These are phyloP conservation scores for Tachycineta bicolor DNA, from an alignment of 2,113 vertebrate genomes.

Conservation along the genomic window DNA sequence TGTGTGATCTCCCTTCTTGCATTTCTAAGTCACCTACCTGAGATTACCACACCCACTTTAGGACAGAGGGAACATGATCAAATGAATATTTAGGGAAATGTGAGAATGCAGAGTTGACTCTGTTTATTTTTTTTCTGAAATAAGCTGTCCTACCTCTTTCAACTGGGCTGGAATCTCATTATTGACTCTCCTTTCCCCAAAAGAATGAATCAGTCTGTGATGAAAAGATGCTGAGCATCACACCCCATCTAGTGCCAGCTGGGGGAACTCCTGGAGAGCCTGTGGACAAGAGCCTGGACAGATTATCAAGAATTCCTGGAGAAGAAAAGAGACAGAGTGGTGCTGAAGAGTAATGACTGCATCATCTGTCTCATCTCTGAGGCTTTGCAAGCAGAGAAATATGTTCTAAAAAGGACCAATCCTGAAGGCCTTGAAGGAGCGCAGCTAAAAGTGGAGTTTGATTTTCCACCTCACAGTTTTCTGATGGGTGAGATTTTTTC, in stretches of 20 bases:
- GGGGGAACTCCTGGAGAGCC: neutral
- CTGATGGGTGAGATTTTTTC: neutral
- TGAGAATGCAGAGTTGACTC: neutral
- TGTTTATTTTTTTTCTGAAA: neutral
- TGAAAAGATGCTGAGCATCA: neutral
- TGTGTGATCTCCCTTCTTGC: neutral
- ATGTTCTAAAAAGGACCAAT: neutral
- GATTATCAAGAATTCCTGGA: neutral
- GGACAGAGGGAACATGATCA: neutral
- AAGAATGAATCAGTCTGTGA: neutral
- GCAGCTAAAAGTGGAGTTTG: neutral
- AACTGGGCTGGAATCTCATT: neutral
- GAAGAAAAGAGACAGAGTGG: neutral
- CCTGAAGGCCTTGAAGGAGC: neutral
- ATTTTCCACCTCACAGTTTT: neutral
- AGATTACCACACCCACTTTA: neutral
- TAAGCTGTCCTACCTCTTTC: neutral
- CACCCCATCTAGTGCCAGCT: slow-evolving; percentile 20
- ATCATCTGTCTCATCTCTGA: neutral
- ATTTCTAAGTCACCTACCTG: neutral
- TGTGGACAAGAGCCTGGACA: neutral
- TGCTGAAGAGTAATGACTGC: neutral
- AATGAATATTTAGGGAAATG: neutral
- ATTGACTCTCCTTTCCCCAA: neutral
- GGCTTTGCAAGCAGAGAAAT: neutral